phyloP scores from a whole-genome alignment of 2,113 vertebrate species.

The Heterotilapia buettikoferi region DNA sequence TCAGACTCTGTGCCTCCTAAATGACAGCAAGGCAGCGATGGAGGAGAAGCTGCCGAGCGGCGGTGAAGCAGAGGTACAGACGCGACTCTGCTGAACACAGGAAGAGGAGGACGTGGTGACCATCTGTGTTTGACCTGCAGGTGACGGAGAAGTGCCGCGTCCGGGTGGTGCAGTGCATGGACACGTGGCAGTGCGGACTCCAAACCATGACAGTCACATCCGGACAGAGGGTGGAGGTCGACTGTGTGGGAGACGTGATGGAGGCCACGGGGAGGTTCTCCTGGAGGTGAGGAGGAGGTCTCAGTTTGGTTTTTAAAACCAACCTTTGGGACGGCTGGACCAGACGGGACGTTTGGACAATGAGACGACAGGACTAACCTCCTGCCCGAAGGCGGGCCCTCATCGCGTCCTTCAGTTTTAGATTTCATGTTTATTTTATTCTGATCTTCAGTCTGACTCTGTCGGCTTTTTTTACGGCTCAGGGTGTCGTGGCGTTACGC shows the following conservation, averaged over 20 bases:
- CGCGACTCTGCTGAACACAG: not conserved
- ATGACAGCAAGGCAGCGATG: conserved; percentile 13
- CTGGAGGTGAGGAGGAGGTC: conserved; percentile 55
- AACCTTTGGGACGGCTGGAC: not conserved
- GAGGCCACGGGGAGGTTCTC: conserved; percentile 35
- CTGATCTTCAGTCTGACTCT: not conserved
- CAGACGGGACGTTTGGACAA: not conserved
- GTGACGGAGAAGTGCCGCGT: conserved; percentile 25
- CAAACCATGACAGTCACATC: conserved; percentile 49
- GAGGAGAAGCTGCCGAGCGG: not conserved
- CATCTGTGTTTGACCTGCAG: not conserved
- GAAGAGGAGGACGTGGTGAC: not conserved
- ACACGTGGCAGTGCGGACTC: conserved; percentile 79
- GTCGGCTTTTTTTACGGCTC: not conserved
- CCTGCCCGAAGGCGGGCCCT: not conserved
- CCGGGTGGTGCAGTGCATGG: conserved; percentile 61
- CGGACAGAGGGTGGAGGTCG: conserved; percentile 67
- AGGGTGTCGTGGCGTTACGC: conserved; percentile 77
- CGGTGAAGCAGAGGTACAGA: not conserved
- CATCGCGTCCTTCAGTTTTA: not conserved
- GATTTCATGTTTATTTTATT: not conserved
- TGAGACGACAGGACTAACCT: not conserved
- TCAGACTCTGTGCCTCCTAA: conserved; percentile 70
- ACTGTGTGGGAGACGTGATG: conserved; percentile 69
- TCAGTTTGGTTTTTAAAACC: not conserved